phyloP scores from a whole-genome alignment of 2,888 invertebrate species.

The Drosophila phalerata region DNA sequence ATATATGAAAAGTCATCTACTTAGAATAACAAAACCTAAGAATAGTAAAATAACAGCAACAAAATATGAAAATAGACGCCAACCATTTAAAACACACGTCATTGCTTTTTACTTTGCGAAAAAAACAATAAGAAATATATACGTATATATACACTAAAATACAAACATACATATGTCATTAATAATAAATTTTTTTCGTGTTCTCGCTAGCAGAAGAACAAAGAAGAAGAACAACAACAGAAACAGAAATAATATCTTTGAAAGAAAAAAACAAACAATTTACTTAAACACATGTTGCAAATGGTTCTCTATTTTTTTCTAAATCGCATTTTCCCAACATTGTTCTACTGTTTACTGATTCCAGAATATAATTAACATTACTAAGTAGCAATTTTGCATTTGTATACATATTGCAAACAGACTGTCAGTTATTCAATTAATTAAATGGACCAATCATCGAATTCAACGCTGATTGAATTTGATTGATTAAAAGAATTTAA shows the following conservation, averaged over 20 bases:
- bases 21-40: constrained; percentile 10
- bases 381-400: constrained; percentile 13
- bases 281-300: constrained; percentile 28
- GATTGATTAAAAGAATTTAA: constrained; percentile 46
- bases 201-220: constrained; percentile 21
- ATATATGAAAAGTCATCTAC: not conserved
- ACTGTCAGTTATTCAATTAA: constrained; percentile 43
- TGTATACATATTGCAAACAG: constrained; percentile 3
- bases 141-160: not conserved
- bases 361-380: constrained; percentile 18
- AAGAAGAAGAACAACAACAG: constrained; percentile 17
- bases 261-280: constrained; percentile 42
- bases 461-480: constrained; percentile 17
- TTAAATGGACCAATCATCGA: constrained; percentile 18
- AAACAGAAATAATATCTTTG: constrained; percentile 16
- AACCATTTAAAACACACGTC: constrained; percentile 44
- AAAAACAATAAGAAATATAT: constrained; percentile 29
- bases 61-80: constrained; percentile 26
- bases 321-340: constrained; percentile 6
- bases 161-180: constrained; percentile 23
- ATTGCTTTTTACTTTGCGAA: constrained; percentile 42
- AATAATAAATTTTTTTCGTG: constrained; percentile 39
- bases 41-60: constrained; percentile 3
- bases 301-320: constrained; percentile 18
- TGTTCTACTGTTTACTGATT: constrained; percentile 11